Evolutionary conservation across 64 coral and sea anemone genomes (phyloP).

Genomic region (Actinia tenebrosa): DNA sequence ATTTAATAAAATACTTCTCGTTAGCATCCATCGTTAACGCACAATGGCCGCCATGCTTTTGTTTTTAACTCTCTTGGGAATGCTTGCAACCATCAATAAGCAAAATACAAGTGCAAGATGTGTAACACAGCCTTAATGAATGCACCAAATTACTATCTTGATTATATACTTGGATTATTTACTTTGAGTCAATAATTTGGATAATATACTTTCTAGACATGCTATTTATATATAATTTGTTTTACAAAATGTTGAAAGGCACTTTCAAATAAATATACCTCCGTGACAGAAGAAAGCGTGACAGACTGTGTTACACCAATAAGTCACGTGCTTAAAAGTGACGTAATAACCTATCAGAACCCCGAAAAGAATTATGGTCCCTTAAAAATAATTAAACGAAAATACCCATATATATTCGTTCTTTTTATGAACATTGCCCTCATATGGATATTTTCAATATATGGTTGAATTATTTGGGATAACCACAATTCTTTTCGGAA

Average conservation of each 20-base stretch:
- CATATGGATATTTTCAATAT: background rate
- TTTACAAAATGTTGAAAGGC: background rate
- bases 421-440: background rate
- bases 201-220: background rate
- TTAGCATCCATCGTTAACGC: no score
- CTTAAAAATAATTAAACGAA: background rate
- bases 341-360: background rate
- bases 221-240: background rate
- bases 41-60: no score
- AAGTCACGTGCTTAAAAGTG: background rate
- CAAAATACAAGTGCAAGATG: background rate
- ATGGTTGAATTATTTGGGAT: background rate
- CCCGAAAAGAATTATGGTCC: background rate
- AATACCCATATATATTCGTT: background rate
- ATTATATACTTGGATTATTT: background rate
- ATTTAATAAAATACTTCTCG: no score
- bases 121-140: background rate
- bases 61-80: no score
- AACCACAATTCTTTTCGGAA: background rate
- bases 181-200: background rate
- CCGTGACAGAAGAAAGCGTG: background rate
- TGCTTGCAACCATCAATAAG: background rate
- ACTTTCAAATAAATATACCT: background rate
- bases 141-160: background rate
- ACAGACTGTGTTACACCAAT: background rate